These are phyloP conservation scores for Gryllus longicercus DNA, from an alignment of 2,888 invertebrate species.

Conservation along the genomic window DNA sequence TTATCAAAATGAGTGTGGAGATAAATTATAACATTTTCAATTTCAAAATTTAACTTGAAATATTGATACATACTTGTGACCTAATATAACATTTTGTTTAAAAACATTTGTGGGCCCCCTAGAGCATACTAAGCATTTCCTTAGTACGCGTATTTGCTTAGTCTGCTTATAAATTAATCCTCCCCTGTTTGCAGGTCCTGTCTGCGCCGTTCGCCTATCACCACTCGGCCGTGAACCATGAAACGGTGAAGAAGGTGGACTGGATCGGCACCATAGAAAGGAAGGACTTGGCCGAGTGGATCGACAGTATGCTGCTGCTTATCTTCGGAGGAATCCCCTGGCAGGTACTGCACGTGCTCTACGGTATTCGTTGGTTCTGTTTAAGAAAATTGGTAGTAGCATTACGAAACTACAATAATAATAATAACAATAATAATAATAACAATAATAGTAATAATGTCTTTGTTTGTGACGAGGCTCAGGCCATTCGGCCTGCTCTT, in stretches of 20 bases:
- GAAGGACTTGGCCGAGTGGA: conserved; percentile 52
- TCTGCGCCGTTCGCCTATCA: conserved; percentile 61
- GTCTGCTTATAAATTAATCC: not conserved
- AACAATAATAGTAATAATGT: not conserved
- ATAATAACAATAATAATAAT: too few relatives aligned
- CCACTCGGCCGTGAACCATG: conserved; percentile 52
- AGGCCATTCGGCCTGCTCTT: too few relatives aligned
- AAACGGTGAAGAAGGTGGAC: conserved; percentile 47
- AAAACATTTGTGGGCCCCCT: too few relatives aligned
- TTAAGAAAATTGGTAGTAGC: too few relatives aligned
- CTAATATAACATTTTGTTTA: too few relatives aligned
- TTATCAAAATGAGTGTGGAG: not conserved
- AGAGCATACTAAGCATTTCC: not conserved
- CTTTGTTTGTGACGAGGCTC: too few relatives aligned
- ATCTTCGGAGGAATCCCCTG: conserved; percentile 66
- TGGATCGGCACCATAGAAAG: conserved; percentile 56
- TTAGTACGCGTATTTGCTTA: not conserved
- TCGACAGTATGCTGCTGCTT: conserved; percentile 58
- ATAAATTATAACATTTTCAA: not conserved
- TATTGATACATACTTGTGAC: too few relatives aligned
- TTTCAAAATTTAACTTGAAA: too few relatives aligned
- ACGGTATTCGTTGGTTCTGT: too few relatives aligned
- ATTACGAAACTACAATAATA: too few relatives aligned
- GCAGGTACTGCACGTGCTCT: conserved; percentile 51
- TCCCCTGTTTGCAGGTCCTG: conserved; percentile 51